Base-by-base conservation (phyloP, 2,888 invertebrate species). In the Polyommatus iphigenia region DNA sequence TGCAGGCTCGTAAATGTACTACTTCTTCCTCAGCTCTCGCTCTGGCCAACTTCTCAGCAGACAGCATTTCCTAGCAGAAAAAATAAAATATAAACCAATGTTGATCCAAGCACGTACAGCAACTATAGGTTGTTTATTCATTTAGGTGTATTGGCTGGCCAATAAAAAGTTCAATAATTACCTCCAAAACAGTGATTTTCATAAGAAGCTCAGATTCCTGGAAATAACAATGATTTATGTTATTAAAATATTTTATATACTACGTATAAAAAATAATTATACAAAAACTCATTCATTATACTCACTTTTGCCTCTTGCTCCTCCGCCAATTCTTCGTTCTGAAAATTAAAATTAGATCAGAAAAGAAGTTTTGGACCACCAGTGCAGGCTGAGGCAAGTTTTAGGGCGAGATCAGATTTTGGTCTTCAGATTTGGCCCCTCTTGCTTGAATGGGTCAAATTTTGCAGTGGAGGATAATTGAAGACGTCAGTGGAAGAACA, bases 321-420 rank as follows among this genome's bases (percentile, higher is more conserved):
- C 78, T 92, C 91, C 1, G 79, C 80, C 86, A 90, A 86, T 10
- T 91, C 91, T 1, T 90, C 87, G 86, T 90, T 91, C 93, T 93
- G 46, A 76, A 80, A 18, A 54, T 13, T 50, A 13, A 13, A 50
- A 50, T 54, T 54, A 50, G 18, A 54, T 15, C 46, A 46, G 46
- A 10, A 10, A 46, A 3, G 46, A 46, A 46, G 46, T 46, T 46
- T 41, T 2, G 3, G 41, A 41, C 10, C 41, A 8, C 41, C 41
- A 41, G 41, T 41, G 41, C 41, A 41, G 41, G 41, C 41, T 10
- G 41, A 41, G 41, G 10, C 8, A 41, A 41, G 41, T 41, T 41
- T 41, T 8, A 41, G 41, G 3, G 41, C 41, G 41, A 41, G 41
- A 41, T 41, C 41, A 41, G 41, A 41, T 41, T 41, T 10, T 41